Conservation (phyloP, 2,888 invertebrate genomes). For the Tetranychus truncatus region DNA sequence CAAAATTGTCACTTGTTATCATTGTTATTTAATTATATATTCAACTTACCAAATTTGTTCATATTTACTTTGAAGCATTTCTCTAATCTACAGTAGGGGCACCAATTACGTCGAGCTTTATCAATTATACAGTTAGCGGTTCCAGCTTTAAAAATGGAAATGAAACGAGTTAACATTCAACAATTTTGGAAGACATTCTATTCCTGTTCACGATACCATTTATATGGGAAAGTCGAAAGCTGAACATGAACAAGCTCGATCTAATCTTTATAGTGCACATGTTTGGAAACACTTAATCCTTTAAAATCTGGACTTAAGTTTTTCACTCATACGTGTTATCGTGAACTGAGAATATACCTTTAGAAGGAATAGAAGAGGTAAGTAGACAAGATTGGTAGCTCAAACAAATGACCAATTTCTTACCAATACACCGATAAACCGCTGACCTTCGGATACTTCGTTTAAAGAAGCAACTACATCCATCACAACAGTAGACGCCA, state of each 20-base stretch:
- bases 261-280: no score
- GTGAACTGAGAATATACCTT: slow-evolving; percentile 7
- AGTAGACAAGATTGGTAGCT: neutral
- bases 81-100: slow-evolving; percentile 59
- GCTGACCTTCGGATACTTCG: slow-evolving; percentile 54
- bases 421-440: slow-evolving; percentile 57
- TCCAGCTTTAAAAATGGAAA: slow-evolving; percentile 39
- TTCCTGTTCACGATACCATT: no score
- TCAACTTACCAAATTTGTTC: slow-evolving; percentile 48
- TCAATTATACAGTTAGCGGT: slow-evolving; percentile 55
- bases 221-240: no score
- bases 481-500: slow-evolving; percentile 61
- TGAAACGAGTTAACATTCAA: neutral
- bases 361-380: slow-evolving; percentile 12
- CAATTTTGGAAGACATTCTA: neutral
- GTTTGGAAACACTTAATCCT: no score
- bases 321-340: neutral
- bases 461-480: slow-evolving; percentile 76
- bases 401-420: slow-evolving; percentile 28
- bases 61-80: slow-evolving; percentile 56
- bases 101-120: slow-evolving; percentile 67
- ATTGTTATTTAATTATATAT: slow-evolving; percentile 23
- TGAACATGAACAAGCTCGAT: no score
- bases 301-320: neutral
- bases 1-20: no score